phyloP scores from a whole-genome alignment of 2,888 invertebrate genomes.

The Sinotaia quadrata region DNA sequence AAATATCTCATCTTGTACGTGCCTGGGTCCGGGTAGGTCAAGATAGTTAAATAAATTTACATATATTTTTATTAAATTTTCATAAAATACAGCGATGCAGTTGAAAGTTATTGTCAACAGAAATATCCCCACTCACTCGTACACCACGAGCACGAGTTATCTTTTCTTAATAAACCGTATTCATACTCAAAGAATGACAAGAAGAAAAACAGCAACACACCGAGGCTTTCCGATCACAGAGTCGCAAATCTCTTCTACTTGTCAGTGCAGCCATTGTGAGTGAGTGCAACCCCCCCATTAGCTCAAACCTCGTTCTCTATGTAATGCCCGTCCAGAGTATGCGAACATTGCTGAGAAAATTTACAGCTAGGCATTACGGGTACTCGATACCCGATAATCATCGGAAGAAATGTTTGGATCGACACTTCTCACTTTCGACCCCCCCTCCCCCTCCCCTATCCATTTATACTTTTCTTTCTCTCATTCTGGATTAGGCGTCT shows the following conservation, averaged over 20 bases:
- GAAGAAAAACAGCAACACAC: background rate
- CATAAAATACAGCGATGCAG: too few species aligned
- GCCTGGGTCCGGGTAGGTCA: too few species aligned
- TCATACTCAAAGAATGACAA: too few species aligned
- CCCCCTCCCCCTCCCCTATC: background rate
- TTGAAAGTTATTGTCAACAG: too few species aligned
- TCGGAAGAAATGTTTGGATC: constrained; percentile 4
- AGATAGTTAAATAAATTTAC: too few species aligned
- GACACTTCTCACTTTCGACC: background rate
- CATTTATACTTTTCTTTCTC: background rate
- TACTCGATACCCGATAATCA: background rate
- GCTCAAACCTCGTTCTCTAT: constrained; percentile 14
- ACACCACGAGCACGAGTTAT: too few species aligned
- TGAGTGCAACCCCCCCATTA: constrained; percentile 15
- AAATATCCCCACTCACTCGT: too few species aligned
- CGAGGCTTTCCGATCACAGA: background rate
- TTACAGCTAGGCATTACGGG: constrained; percentile 22
- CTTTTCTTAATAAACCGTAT: too few species aligned
- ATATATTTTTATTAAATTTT: too few species aligned
- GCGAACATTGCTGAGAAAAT: constrained; percentile 21
- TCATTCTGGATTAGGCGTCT: background rate
- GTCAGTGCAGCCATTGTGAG: constrained; percentile 7
- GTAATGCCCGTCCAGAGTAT: constrained; percentile 8
- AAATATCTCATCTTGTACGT: too few species aligned
- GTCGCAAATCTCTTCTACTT: constrained; percentile 20